These are phyloP conservation scores for Melanotaenia trifasciata DNA, from an alignment of 2,797 vertebrate species.

Conservation along the genomic window DNA sequence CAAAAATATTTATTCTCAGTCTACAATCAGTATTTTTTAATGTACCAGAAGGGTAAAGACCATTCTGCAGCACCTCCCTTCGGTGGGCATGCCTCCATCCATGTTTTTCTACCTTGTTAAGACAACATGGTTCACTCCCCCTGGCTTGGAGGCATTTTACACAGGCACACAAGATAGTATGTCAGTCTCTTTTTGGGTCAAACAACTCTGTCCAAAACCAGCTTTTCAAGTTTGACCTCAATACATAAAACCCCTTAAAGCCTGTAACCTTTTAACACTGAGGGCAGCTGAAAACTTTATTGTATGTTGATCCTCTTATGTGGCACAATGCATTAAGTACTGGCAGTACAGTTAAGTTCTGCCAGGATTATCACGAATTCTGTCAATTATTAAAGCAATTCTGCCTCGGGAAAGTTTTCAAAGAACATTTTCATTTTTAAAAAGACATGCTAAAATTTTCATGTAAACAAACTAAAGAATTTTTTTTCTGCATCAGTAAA, in stretches of 20 bases:
- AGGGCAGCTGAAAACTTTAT: constrained; percentile 57
- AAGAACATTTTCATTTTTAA: constrained; percentile 20
- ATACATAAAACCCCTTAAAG: constrained; percentile 67
- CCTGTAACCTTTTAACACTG: constrained; percentile 62
- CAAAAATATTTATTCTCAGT: constrained; percentile 34
- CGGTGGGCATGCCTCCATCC: neutral
- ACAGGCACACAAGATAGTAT: constrained; percentile 40
- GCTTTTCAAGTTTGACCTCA: constrained; percentile 74
- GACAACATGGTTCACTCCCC: constrained; percentile 9
- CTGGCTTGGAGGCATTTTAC: constrained; percentile 38
- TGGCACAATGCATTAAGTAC: constrained; percentile 43
- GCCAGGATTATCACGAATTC: constrained; percentile 29
- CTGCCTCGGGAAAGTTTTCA: neutral
- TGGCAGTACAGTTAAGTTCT: constrained; percentile 52
- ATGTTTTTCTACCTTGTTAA: constrained; percentile 10
- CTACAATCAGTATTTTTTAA: constrained; percentile 7
- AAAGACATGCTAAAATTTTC: constrained; percentile 28
- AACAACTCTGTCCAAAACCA: constrained; percentile 47
- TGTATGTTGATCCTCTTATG: constrained; percentile 71
- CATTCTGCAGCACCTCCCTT: neutral
- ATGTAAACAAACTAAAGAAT: constrained; percentile 28
- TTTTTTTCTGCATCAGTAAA: constrained; percentile 26
- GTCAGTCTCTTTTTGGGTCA: constrained; percentile 62
- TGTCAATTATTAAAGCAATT: constrained; percentile 39
- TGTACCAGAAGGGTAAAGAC: neutral